phyloP scores from a whole-genome alignment of 2,888 invertebrate species.

The Sipunculus nudus region DNA sequence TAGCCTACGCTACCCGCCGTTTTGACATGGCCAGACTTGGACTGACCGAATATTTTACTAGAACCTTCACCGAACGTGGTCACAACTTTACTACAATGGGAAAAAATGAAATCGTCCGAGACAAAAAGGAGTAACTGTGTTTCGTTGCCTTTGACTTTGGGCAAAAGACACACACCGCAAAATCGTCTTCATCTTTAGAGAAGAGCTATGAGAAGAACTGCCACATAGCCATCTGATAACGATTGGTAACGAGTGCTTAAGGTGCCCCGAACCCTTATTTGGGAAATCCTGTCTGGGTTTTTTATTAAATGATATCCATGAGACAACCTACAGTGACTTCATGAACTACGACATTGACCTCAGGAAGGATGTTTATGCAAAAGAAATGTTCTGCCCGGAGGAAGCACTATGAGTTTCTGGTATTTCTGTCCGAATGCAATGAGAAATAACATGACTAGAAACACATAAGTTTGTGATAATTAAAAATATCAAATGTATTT shows the following conservation, averaged over 20 bases:
- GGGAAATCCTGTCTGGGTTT: conserved; percentile 20
- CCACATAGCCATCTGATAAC: conserved; percentile 35
- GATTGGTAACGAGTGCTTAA: conserved; percentile 29
- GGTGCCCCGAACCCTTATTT: conserved; percentile 35
- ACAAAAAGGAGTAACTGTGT: conserved; percentile 41
- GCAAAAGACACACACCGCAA: conserved; percentile 18
- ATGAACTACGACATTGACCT: conserved; percentile 31
- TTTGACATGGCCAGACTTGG: conserved; percentile 34
- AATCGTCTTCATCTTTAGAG: neutral
- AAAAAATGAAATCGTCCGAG: conserved; percentile 21
- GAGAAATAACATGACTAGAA: no score
- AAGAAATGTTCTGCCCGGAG: conserved; percentile 31
- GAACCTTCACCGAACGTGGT: conserved; percentile 31
- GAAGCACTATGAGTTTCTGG: no score
- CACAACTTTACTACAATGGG: conserved; percentile 29
- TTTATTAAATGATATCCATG: conserved; percentile 20
- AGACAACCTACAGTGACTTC: conserved; percentile 16
- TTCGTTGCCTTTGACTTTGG: conserved; percentile 19
- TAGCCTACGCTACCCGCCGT: conserved; percentile 27
- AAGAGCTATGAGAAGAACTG: conserved; percentile 26
- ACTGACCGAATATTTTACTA: conserved; percentile 30
- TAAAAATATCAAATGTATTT: no score
- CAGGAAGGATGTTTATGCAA: conserved; percentile 22
- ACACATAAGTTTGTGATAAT: no score
- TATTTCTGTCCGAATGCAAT: no score